Evolutionary conservation across 1,140 invertebrate species (phyloP).

Genomic region (Tetragonula clypearis): DNA sequence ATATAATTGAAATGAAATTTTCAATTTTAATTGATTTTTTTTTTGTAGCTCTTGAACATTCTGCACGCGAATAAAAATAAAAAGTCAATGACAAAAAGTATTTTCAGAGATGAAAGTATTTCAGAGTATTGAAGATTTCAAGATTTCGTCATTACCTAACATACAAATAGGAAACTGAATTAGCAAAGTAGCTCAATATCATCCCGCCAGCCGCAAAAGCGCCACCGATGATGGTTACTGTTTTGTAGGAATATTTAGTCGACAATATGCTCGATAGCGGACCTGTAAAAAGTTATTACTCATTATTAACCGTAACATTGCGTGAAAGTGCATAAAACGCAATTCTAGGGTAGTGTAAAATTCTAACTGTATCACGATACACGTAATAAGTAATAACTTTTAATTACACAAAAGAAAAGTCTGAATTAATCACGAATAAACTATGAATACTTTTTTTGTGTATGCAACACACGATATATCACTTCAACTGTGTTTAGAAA

Average conservation of each 20-base stretch:
- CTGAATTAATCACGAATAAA: too few relatives aligned
- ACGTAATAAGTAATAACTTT: too few relatives aligned
- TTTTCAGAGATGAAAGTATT: too few relatives aligned
- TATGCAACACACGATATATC: too few relatives aligned
- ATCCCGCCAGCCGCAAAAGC: constrained; percentile 90
- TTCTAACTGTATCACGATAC: too few relatives aligned
- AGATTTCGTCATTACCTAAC: constrained; percentile 84
- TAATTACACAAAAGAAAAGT: too few relatives aligned
- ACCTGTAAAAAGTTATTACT: constrained; percentile 83
- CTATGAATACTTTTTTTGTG: too few relatives aligned
- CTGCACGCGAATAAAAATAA: not conserved
- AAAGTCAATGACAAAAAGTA: not conserved
- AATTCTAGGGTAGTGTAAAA: not conserved
- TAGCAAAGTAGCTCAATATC: constrained; percentile 91
- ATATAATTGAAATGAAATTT: too few relatives aligned
- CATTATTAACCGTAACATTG: not conserved
- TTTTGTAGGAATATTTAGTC: constrained; percentile 93
- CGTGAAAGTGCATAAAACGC: not conserved
- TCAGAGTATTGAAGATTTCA: not conserved
- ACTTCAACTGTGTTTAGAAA: too few relatives aligned
- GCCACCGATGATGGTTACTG: constrained; percentile 92
- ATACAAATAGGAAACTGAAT: constrained; percentile 88
- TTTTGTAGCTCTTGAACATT: not conserved
- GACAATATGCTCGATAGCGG: constrained; percentile 94
- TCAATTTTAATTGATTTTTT: too few relatives aligned